A percentile compares a stretch with the other conserved stretches of the same genome.
phyloP scores from a whole-genome alignment of 1,140 invertebrate species.

The Bombus ignitus region DNA sequence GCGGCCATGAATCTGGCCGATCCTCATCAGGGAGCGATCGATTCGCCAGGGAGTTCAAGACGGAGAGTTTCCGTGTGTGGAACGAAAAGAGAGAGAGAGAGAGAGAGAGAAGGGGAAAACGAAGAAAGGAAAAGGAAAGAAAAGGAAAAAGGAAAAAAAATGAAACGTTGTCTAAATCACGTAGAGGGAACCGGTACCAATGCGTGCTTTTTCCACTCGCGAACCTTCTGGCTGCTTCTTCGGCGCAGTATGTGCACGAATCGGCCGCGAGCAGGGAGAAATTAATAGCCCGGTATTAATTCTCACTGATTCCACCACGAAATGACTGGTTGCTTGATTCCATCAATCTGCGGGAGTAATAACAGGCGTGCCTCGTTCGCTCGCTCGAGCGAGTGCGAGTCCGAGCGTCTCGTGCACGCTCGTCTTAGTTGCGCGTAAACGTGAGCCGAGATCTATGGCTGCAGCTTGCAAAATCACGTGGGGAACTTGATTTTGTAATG shows the following conservation, averaged over 20 bases:
- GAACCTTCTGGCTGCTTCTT: background rate
- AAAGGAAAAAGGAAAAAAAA: constrained; percentile 21
- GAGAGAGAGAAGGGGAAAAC: background rate
- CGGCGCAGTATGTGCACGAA: background rate
- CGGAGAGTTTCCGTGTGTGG: background rate
- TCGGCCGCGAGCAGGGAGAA: constrained; percentile 66
- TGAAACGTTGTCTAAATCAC: constrained; percentile 77
- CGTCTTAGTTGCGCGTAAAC: background rate
- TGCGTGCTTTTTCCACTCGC: constrained; percentile 29
- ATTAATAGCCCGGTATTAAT: constrained; percentile 81
- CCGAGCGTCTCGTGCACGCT: background rate
- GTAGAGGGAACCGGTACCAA: constrained; percentile 59
- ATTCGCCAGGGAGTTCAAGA: constrained; percentile 42
- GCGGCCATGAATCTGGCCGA: constrained; percentile 67
- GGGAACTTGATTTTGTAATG: constrained; percentile 10
- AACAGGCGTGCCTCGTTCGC: constrained; percentile 72
- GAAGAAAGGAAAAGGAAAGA: background rate
- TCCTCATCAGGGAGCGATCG: constrained; percentile 69
- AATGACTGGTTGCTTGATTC: constrained; percentile 80
- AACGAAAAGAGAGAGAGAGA: background rate
- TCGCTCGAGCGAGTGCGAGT: constrained; percentile 26
- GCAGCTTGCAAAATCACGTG: background rate
- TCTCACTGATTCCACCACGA: constrained; percentile 79
- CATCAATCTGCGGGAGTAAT: constrained; percentile 79
- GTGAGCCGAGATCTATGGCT: constrained; percentile 27